Evolutionary conservation across 2,797 vertebrate species (phyloP).

Genomic region (Odontamblyopus lacepedii): DNA sequence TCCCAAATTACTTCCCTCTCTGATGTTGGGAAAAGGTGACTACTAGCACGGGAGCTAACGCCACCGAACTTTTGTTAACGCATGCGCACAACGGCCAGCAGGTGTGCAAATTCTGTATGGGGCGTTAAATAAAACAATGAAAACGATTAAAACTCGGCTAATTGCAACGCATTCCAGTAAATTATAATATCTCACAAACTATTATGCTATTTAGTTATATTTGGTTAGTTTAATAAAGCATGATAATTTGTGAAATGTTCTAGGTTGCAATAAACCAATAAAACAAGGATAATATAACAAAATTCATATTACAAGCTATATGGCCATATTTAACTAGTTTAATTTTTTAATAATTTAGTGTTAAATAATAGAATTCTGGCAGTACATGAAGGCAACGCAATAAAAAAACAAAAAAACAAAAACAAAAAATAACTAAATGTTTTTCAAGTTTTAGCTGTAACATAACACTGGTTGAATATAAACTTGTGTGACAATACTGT

Average conservation of each 20-base stretch:
- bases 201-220: not conserved
- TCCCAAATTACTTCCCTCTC: slow-evolving; percentile 30
- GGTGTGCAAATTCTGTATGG: slow-evolving; percentile 29
- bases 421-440: not conserved
- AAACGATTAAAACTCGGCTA: not conserved
- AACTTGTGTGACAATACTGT: not conserved
- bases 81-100: slow-evolving; percentile 52
- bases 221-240: not conserved
- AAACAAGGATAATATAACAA: not conserved
- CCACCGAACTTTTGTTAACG: slow-evolving; percentile 62
- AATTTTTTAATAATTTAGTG: not conserved
- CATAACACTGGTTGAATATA: not conserved
- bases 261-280: not conserved
- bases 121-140: not conserved
- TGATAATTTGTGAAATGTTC: not conserved
- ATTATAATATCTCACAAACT: not conserved
- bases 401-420: not conserved
- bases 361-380: not conserved
- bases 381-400: not conserved
- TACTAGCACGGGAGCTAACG: slow-evolving; percentile 46
- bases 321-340: not conserved
- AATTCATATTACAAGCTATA: not conserved
- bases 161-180: not conserved
- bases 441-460: not conserved
- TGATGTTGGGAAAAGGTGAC: slow-evolving; percentile 46